These are phyloP conservation scores for Falco peregrinus DNA, from an alignment of 2,797 vertebrate genomes.

Conservation along the genomic window DNA sequence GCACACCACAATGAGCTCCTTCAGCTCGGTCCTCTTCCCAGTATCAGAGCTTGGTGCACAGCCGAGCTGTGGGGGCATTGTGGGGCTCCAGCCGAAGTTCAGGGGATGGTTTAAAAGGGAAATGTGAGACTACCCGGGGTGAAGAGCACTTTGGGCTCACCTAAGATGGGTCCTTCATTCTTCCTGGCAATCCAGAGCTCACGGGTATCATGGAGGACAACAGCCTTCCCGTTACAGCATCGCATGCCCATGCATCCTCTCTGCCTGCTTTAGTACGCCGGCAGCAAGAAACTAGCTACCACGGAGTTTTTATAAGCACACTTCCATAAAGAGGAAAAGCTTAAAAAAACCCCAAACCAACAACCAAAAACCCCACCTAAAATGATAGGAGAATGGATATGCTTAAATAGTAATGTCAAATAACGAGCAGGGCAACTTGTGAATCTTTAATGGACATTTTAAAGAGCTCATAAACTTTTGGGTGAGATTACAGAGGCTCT, in stretches of 20 bases:
- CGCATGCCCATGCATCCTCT: background rate
- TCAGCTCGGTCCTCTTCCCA: background rate
- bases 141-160: background rate
- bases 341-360: background rate
- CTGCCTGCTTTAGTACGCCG: background rate
- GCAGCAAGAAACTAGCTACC: background rate
- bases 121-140: fast-evolving
- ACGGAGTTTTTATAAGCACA: background rate
- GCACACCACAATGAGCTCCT: background rate
- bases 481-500: background rate
- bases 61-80: background rate
- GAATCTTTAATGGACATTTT: background rate
- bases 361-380: background rate
- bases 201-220: fast-evolving
- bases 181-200: background rate
- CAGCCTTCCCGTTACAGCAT: background rate
- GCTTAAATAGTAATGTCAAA: background rate
- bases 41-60: background rate
- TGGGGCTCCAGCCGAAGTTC: background rate
- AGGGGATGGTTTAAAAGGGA: background rate
- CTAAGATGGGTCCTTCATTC: background rate
- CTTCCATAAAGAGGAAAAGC: background rate
- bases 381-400: background rate
- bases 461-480: conserved; percentile 32
- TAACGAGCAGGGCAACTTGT: background rate